A percentile compares a stretch with the other conserved stretches of the same genome.
Conservation (phyloP, 2,888 invertebrate genomes). For the Archips crataeganus region DNA sequence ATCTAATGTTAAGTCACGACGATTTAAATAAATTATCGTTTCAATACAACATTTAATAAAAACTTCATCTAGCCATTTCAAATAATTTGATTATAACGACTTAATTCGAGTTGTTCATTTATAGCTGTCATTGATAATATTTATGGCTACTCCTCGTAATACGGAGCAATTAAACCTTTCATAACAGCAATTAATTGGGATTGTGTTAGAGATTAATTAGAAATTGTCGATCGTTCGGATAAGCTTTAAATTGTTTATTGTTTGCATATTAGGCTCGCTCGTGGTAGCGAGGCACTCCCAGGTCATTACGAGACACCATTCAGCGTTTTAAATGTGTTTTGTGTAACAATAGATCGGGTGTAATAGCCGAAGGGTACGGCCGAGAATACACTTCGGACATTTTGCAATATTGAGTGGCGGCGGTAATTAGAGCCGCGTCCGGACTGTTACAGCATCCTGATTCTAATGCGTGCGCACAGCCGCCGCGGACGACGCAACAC, state of each 20-base stretch:
- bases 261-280: conserved; percentile 53
- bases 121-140: conserved; percentile 58
- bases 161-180: conserved; percentile 73
- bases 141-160: conserved; percentile 55
- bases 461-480: conserved; percentile 68
- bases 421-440: conserved; percentile 81
- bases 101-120: conserved; percentile 61
- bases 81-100: conserved; percentile 53
- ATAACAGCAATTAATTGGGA: conserved; percentile 74
- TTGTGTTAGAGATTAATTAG: conserved; percentile 76
- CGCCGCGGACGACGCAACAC: conserved; percentile 47
- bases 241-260: conserved; percentile 68
- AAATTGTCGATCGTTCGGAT: conserved; percentile 73
- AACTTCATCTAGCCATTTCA: conserved; percentile 45
- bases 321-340: conserved; percentile 69
- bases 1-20: conserved; percentile 40
- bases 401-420: conserved; percentile 82
- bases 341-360: conserved; percentile 74
- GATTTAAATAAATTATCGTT: conserved; percentile 44
- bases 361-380: conserved; percentile 72
- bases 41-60: conserved; percentile 44
- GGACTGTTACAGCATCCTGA: conserved; percentile 82
- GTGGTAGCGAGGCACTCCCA: conserved; percentile 69
- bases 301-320: conserved; percentile 71
- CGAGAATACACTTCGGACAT: conserved; percentile 73